Evolutionary conservation across 1,140 invertebrate genomes (phyloP).

Genomic region (Magallana gigas): DNA sequence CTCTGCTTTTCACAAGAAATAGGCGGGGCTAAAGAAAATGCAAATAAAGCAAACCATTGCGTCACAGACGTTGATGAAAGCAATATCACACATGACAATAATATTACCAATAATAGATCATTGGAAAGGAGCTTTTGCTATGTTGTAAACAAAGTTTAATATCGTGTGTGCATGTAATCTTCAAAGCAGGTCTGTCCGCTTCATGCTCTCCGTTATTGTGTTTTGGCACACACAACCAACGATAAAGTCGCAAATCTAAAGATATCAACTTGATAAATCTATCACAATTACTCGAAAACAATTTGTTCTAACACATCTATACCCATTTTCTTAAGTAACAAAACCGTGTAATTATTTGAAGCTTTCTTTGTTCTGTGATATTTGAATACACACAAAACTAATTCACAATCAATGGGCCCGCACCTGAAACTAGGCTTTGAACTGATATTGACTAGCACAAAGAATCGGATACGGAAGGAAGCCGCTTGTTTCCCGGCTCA

Average conservation of each 20-base stretch:
- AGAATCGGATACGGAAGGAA: constrained; percentile 30
- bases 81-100: not conserved
- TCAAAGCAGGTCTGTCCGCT: not conserved
- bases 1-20: not conserved
- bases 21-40: not conserved
- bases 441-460: constrained; percentile 3
- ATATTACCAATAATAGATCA: not conserved
- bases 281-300: not conserved
- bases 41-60: not conserved
- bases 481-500: constrained; percentile 5
- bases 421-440: not conserved
- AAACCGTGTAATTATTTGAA: not conserved
- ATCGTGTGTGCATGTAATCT: constrained; percentile 17
- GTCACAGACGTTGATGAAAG: constrained; percentile 13
- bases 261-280: constrained; percentile 6
- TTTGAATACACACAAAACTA: not conserved
- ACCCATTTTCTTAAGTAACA: constrained; percentile 2
- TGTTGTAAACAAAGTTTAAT: constrained; percentile 8
- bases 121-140: not conserved
- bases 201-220: not conserved
- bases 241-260: not conserved
- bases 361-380: not conserved
- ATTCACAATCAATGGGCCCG: not conserved
- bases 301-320: not conserved
- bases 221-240: not conserved